These are phyloP conservation scores for Abrostola triplasia DNA, from an alignment of 2,888 invertebrate genomes.

Conservation along the genomic window DNA sequence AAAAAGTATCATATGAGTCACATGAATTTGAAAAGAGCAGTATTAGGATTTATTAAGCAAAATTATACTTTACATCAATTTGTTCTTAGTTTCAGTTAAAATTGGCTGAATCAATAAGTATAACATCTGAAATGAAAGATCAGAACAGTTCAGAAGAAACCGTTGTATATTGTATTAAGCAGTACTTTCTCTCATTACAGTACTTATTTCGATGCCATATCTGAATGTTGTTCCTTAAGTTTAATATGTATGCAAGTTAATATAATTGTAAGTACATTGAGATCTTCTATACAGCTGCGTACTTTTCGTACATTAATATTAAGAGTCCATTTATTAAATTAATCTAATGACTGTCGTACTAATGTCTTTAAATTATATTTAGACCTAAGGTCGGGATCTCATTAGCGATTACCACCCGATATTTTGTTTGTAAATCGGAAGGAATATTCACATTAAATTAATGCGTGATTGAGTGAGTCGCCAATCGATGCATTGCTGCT, in stretches of 20 bases:
- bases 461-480: not conserved
- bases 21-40: too few species aligned
- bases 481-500: not conserved
- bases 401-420: not conserved
- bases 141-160: not conserved
- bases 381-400: not conserved
- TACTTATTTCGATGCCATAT: conserved; percentile 55
- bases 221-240: conserved; percentile 51
- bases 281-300: conserved; percentile 12
- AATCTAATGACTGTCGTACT: not conserved
- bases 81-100: conserved; percentile 12
- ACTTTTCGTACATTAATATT: not conserved
- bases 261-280: conserved; percentile 1
- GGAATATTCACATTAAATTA: too few species aligned
- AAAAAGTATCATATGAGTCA: too few species aligned
- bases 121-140: not conserved
- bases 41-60: too few species aligned
- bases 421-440: not conserved
- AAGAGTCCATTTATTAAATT: not conserved
- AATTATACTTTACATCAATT: too few species aligned
- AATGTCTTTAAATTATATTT: not conserved
- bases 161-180: not conserved
- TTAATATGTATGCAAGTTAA: conserved; percentile 5
- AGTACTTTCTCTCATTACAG: conserved; percentile 18
- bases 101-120: conserved; percentile 20